Percentiles rank a stretch among this genome's conserved stretches.
These are phyloP conservation scores for Coreoperca whiteheadi DNA, from an alignment of 2,113 vertebrate genomes.

Conservation along the genomic window DNA sequence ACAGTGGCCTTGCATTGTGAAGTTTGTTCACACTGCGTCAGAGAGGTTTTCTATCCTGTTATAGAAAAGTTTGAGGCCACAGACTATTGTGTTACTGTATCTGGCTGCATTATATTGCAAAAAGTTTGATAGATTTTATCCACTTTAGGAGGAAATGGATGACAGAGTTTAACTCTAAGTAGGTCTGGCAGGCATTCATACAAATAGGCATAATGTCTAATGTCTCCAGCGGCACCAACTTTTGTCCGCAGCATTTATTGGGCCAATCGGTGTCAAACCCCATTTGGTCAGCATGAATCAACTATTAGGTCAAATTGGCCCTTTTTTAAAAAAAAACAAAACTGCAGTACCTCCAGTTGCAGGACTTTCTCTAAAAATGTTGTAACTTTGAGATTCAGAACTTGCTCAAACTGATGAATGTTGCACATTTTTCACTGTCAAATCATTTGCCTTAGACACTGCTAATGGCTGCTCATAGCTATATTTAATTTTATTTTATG, in stretches of 20 bases:
- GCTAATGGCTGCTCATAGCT: slow-evolving; percentile 34
- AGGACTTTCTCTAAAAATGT: neutral
- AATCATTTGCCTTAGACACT: neutral
- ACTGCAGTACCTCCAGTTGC: neutral
- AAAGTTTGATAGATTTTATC: slow-evolving; percentile 6
- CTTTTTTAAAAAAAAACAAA: neutral
- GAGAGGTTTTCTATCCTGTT: neutral
- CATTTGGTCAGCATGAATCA: slow-evolving; percentile 17
- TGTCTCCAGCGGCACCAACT: neutral
- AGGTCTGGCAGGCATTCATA: too few relatives aligned
- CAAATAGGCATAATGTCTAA: too few relatives aligned
- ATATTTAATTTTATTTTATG: slow-evolving; percentile 30
- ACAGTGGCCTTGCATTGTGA: neutral
- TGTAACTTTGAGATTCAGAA: slow-evolving; percentile 1
- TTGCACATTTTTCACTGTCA: neutral
- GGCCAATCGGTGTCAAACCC: slow-evolving; percentile 14
- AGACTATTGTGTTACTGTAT: neutral
- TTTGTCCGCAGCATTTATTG: neutral
- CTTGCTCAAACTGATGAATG: slow-evolving; percentile 18
- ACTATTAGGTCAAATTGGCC: slow-evolving; percentile 23
- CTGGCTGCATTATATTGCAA: neutral
- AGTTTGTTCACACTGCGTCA: neutral
- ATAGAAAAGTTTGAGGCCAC: neutral
- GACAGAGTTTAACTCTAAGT: neutral
- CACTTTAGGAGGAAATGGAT: neutral